Base-by-base conservation (phyloP, 2,888 invertebrate species). In the Tachina grossa region DNA sequence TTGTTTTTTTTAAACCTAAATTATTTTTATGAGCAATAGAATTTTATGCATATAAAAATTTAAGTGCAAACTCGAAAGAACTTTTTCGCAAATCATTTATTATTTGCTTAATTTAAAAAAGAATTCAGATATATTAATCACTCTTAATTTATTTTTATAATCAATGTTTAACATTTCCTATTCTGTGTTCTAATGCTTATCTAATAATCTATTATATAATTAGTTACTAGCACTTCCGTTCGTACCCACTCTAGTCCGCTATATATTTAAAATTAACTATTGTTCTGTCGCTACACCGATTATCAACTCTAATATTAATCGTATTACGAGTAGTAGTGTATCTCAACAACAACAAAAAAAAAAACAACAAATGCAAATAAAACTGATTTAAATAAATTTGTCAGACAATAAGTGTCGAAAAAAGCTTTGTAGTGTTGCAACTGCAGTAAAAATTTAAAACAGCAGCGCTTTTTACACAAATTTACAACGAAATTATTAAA, bases 371-470 rank as follows among this genome's bases (percentile, higher is more conserved):
- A 43, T 49, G 13, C 39, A 57, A 66, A 55, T 45, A 61, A 74
- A 74, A 68, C 63, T 65, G 74, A 82, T 78, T 85, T 75, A 63
- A 78, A 85, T 85, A 82, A 87, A 87, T 87, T 87, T 87, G 84
- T 86, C 85, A 79, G 85, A 84, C 87, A 87, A 87, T 85, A 85
- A 84, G 85, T 85, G 87, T 87, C 87, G 79, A 85, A 82, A 55
- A 65, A 78, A 39, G 41, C 63, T 39, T 74, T 31, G 31, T 31
- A 31, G 31, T 31, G 57, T 74, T 82, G 74, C 61, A 77, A 68
- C 22, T 47, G 77, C 31, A 45, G 10, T 43, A 43, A 69, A 43
- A 53, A 16, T 8, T 47, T 11, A 57, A 71, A 63, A 45, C 78
- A 47, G 55, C 43, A 49, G 53, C 45, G 39, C 39, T 13, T 41